Conservation (phyloP, 1,140 invertebrate species). For the Nylanderia fulva region DNA sequence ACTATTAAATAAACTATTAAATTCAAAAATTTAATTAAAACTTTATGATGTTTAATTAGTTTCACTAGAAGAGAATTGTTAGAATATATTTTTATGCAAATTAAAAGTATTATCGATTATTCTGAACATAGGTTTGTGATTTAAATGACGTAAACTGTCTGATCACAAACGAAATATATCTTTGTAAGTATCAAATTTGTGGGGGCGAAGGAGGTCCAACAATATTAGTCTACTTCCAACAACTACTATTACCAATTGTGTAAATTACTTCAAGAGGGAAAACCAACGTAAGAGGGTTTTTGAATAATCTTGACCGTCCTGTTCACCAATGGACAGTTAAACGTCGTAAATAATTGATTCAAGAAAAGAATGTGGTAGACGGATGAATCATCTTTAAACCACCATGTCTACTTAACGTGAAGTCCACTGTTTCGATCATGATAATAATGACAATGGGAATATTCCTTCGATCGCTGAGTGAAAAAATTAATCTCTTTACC, state of each 20-base stretch:
- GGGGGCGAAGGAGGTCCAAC: slow-evolving; percentile 51
- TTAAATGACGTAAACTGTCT: background rate
- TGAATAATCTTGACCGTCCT: slow-evolving; percentile 50
- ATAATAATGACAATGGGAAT: background rate
- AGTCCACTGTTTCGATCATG: slow-evolving; percentile 72
- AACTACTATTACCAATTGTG: slow-evolving; percentile 42
- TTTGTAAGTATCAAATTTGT: background rate
- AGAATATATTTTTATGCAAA: background rate
- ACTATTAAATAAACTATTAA: background rate
- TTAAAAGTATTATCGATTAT: background rate
- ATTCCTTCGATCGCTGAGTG: background rate
- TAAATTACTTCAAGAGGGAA: slow-evolving; percentile 13
- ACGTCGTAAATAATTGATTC: background rate
- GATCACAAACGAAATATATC: background rate
- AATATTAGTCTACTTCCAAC: slow-evolving; percentile 69
- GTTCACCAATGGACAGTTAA: slow-evolving; percentile 70
- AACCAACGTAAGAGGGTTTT: slow-evolving; percentile 21
- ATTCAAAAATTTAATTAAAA: background rate
- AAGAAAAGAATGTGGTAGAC: background rate
- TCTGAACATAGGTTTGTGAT: background rate
- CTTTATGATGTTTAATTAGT: background rate
- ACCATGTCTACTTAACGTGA: slow-evolving; percentile 52
- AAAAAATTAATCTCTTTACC: slow-evolving; percentile 48
- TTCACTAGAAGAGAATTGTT: background rate
- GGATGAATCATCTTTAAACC: slow-evolving; percentile 55